Conservation (phyloP, 2,797 vertebrate genomes). For the Leuciscus waleckii region DNA sequence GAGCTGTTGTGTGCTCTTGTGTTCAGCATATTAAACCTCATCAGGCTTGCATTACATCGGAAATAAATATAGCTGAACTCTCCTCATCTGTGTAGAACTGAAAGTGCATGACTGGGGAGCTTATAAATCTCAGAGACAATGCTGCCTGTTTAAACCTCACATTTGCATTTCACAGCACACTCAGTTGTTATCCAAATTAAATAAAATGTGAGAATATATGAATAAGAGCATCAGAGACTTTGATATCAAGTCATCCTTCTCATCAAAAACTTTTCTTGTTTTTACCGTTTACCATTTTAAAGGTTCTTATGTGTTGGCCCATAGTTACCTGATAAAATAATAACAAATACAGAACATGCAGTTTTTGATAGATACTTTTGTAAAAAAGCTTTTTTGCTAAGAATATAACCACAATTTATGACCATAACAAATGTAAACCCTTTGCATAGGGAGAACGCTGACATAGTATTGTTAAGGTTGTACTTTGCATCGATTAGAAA, state of each 20-base stretch:
- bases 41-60: not conserved
- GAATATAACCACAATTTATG: not conserved
- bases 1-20: not conserved
- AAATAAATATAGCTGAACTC: not conserved
- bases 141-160: not conserved
- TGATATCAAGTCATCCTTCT: not conserved
- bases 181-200: not conserved
- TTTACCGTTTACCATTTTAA: not conserved
- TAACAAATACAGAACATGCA: not conserved
- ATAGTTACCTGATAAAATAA: not conserved
- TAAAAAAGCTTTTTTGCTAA: not conserved
- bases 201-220: not conserved
- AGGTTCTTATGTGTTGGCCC: not conserved
- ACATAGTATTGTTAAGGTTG: not conserved
- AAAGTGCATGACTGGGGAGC: not conserved
- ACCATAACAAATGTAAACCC: not conserved
- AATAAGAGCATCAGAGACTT: not conserved
- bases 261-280: not conserved
- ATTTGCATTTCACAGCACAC: conserved; percentile 35
- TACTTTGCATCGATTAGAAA: not conserved
- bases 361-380: not conserved
- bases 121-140: not conserved
- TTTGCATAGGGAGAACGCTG: not conserved
- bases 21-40: not conserved
- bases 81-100: not conserved